phyloP scores from a whole-genome alignment of 1,140 invertebrate genomes.

The Augochlora pura region DNA sequence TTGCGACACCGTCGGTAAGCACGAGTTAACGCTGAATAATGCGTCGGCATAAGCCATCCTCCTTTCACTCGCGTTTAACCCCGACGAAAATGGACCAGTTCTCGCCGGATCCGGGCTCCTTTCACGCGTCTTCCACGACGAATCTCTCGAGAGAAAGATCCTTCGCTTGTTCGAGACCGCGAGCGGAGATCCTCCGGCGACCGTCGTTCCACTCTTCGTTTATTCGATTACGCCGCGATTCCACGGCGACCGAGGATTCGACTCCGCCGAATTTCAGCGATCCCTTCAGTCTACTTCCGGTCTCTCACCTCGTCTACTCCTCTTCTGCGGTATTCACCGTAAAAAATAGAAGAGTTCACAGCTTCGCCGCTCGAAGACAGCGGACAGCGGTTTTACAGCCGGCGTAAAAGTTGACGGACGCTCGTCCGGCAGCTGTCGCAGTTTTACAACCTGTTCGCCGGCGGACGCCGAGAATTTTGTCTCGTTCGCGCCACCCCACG shows the following conservation, averaged over 20 bases:
- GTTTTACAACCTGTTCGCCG: slow-evolving; percentile 8
- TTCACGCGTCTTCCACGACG: slow-evolving; percentile 4
- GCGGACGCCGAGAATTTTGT: background rate
- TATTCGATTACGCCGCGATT: background rate
- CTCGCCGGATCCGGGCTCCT: slow-evolving; percentile 12
- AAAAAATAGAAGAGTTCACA: slow-evolving; percentile 5
- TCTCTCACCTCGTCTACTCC: too few species aligned
- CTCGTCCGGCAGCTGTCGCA: background rate
- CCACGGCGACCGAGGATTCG: background rate
- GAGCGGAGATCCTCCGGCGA: background rate
- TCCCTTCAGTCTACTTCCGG: background rate
- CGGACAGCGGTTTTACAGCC: slow-evolving; percentile 11
- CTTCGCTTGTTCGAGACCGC: too few species aligned
- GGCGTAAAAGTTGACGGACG: slow-evolving; percentile 14
- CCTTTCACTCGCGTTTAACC: slow-evolving; percentile 63
- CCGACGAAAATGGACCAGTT: slow-evolving; percentile 47
- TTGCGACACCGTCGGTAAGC: background rate
- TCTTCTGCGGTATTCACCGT: too few species aligned
- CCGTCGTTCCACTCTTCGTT: too few species aligned
- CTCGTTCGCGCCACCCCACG: background rate
- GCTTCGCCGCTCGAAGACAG: too few species aligned
- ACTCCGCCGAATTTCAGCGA: background rate
- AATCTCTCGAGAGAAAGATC: background rate
- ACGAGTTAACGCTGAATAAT: slow-evolving; percentile 11
- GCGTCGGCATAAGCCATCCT: slow-evolving; percentile 15